Percentiles rank a stretch among this genome's conserved stretches.
Conservation (phyloP, 2,888 invertebrate species). For the Dasysyrphus tricinctus region DNA sequence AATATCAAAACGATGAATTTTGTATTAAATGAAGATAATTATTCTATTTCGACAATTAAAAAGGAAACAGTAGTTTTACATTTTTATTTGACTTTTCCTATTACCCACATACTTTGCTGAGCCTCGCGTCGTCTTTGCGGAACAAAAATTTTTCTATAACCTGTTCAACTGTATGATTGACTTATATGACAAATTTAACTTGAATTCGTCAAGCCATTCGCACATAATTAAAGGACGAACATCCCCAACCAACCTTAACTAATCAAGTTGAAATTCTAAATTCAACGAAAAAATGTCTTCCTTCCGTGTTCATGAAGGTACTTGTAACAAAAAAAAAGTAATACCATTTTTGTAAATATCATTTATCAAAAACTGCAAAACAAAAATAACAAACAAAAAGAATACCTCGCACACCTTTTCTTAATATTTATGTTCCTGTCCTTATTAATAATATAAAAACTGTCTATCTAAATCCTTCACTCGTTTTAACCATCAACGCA, state of each 20-base stretch:
- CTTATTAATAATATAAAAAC: constrained; percentile 17
- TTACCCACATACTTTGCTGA: too few species aligned
- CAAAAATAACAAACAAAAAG: background rate
- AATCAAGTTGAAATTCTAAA: background rate
- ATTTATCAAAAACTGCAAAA: background rate
- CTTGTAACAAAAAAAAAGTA: background rate
- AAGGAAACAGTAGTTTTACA: too few species aligned
- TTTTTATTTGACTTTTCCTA: too few species aligned
- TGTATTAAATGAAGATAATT: too few species aligned
- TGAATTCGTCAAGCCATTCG: too few species aligned
- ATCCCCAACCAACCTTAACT: background rate
- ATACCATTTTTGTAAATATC: background rate
- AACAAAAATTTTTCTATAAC: too few species aligned
- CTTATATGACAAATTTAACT: too few species aligned
- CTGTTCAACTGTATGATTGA: too few species aligned
- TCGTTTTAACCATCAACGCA: background rate
- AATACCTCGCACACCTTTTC: constrained; percentile 23
- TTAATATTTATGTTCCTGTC: constrained; percentile 5
- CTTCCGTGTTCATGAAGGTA: background rate
- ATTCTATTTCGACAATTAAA: too few species aligned
- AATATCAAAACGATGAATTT: too few species aligned
- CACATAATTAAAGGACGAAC: too few species aligned
- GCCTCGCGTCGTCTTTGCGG: too few species aligned
- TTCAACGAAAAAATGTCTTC: background rate
- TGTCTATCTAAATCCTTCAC: constrained; percentile 1